Evolutionary conservation across 2,797 vertebrate species (phyloP).

Genomic region (Champsocephalus esox): DNA sequence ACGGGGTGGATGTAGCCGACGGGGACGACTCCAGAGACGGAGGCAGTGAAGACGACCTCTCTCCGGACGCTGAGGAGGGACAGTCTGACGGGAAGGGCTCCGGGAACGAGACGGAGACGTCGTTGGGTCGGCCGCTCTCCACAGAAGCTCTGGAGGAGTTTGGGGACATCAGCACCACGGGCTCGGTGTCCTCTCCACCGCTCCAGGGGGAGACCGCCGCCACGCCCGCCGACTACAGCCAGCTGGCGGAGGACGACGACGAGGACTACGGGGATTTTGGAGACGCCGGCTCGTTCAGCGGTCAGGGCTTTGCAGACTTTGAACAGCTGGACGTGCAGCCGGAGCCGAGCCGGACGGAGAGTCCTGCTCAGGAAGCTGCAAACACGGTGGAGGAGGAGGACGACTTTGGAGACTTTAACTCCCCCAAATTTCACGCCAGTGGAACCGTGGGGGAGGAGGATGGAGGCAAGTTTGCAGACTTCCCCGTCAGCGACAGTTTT

Average conservation of each 20-base stretch:
- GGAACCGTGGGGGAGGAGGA: conserved; percentile 47
- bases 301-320: conserved; percentile 76
- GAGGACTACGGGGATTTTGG: conserved; percentile 86
- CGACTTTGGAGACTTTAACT: conserved; percentile 91
- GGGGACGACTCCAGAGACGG: conserved; percentile 42
- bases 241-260: conserved; percentile 79
- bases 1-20: conserved; percentile 35
- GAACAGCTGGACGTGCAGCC: conserved; percentile 60
- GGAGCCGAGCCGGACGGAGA: not conserved
- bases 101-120: conserved; percentile 78
- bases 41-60: conserved; percentile 29
- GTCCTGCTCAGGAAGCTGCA: conserved; percentile 4
- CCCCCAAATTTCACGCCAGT: conserved; percentile 53
- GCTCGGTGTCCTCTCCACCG: conserved; percentile 74
- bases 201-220: conserved; percentile 77
- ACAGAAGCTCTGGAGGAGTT: conserved; percentile 87
- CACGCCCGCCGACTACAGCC: conserved; percentile 75
- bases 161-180: conserved; percentile 89
- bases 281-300: conserved; percentile 69
- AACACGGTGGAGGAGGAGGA: conserved; percentile 74
- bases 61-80: conserved; percentile 5
- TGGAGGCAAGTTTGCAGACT: conserved; percentile 56
- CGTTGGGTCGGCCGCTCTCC: conserved; percentile 76
- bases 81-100: conserved; percentile 70
- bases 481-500: conserved; percentile 90